phyloP scores from a whole-genome alignment of 2,888 invertebrate species.

The Lutraria lutraria region DNA sequence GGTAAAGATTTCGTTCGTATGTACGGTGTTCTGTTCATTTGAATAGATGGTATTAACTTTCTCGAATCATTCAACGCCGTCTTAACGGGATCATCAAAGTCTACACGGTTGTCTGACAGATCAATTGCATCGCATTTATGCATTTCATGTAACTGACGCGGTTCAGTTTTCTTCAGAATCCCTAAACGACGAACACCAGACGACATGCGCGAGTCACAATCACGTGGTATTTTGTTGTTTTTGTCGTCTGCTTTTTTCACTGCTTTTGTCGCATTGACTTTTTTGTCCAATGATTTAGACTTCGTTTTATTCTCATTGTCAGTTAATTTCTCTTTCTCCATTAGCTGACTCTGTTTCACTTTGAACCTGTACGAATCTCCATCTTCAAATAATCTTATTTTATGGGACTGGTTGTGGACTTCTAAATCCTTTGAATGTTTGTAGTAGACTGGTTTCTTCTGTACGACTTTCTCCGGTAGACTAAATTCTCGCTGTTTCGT shows the following conservation, averaged over 20 bases:
- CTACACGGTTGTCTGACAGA: constrained; percentile 63
- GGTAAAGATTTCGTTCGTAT: constrained; percentile 61
- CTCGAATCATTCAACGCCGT: constrained; percentile 21
- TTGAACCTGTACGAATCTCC: constrained; percentile 45
- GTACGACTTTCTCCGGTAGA: constrained; percentile 65
- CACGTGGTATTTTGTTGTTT: constrained; percentile 45
- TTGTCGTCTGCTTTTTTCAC: constrained; percentile 17
- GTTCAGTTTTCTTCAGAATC: constrained; percentile 52
- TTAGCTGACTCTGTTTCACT: constrained; percentile 19
- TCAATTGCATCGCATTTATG: constrained; percentile 74
- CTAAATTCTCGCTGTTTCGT: constrained; percentile 63
- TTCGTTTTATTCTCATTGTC: constrained; percentile 35
- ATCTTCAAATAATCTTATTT: constrained; percentile 33
- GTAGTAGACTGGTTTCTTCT: constrained; percentile 73
- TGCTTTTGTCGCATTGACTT: not conserved
- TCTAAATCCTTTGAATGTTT: constrained; percentile 72
- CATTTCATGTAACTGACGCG: constrained; percentile 55
- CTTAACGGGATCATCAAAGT: not conserved
- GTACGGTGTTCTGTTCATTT: constrained; percentile 33
- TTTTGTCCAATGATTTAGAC: constrained; percentile 34
- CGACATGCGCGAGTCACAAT: not conserved
- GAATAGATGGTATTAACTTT: constrained; percentile 26
- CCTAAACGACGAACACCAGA: constrained; percentile 54
- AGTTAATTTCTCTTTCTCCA: not conserved
- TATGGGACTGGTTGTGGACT: constrained; percentile 33